phyloP scores from a whole-genome alignment of 1,140 invertebrate species.

The Drosophila leontia region DNA sequence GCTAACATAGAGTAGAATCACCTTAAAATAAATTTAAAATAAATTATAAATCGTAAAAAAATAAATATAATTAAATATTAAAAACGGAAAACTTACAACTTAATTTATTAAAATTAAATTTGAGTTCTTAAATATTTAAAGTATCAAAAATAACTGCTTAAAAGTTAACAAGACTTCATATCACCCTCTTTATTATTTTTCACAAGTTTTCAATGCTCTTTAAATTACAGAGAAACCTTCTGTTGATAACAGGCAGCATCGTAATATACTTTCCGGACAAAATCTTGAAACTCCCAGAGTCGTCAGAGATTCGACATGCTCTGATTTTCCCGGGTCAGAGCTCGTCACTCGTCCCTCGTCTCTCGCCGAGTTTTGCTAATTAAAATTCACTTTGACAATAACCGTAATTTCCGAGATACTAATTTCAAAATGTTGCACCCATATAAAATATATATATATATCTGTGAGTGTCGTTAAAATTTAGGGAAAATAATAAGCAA shows the following conservation, averaged over 20 bases:
- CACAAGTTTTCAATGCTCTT: not conserved
- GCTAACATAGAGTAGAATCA: too few relatives aligned
- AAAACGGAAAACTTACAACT: too few relatives aligned
- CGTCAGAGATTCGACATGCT: constrained; percentile 37
- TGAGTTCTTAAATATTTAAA: not conserved
- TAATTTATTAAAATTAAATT: not conserved
- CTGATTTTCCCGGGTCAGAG: not conserved
- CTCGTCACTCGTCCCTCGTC: constrained; percentile 2
- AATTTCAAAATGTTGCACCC: constrained; percentile 82
- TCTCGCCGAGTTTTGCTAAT: constrained; percentile 40
- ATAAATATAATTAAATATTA: too few relatives aligned
- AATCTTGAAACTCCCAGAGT: not conserved
- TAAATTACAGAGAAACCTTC: not conserved
- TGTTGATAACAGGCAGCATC: constrained; percentile 3
- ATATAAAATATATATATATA: constrained; percentile 76
- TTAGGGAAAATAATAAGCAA: constrained; percentile 80
- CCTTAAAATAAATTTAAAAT: not conserved
- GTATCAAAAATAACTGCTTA: not conserved
- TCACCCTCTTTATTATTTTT: not conserved
- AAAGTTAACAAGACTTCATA: not conserved
- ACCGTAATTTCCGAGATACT: constrained; percentile 76
- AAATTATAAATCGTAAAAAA: not conserved
- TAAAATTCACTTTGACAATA: constrained; percentile 79
- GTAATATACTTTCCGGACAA: constrained; percentile 1
- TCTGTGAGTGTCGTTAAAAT: constrained; percentile 73